These are phyloP conservation scores for Dysidea cf. avara DNA, from an alignment of 37 sponge, comb jelly and placozoan species.

Conservation along the genomic window DNA sequence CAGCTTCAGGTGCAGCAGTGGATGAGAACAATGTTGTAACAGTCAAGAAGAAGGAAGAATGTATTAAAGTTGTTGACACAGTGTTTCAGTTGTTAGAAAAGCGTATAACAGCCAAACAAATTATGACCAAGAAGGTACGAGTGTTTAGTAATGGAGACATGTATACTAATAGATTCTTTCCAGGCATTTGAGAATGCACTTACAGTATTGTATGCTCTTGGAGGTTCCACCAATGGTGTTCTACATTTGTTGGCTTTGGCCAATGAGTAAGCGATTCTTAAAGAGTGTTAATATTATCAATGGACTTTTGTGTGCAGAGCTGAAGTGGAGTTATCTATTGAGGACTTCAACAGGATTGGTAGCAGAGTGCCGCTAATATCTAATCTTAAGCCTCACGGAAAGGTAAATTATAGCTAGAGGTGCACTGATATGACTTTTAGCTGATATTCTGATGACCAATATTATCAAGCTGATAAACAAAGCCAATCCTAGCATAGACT, in stretches of 20 bases:
- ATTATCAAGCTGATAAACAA: too few relatives aligned
- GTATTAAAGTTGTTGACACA: neutral
- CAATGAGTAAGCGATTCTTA: too few relatives aligned
- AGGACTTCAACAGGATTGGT: conserved; percentile 26
- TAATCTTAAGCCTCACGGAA: conserved; percentile 13
- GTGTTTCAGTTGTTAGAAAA: neutral
- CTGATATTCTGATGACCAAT: too few relatives aligned
- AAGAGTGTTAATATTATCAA: too few relatives aligned
- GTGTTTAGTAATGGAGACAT: too few relatives aligned
- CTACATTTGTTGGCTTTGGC: conserved; percentile 25
- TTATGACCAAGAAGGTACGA: conserved; percentile 1
- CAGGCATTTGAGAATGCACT: conserved; percentile 38
- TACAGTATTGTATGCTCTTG: conserved; percentile 14
- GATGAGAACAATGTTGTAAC: conserved; percentile 34
- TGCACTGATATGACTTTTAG: too few relatives aligned
- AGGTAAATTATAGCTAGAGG: too few relatives aligned
- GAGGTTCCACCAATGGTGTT: conserved; percentile 24
- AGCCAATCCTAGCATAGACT: too few relatives aligned
- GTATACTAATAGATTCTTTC: too few relatives aligned
- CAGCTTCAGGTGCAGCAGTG: conserved; percentile 74
- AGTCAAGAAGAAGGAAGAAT: conserved; percentile 9
- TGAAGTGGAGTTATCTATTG: conserved; percentile 6
- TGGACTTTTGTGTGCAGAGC: too few relatives aligned
- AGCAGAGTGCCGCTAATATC: neutral
- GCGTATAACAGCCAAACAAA: neutral